A percentile compares a stretch with the other conserved stretches of the same genome.
These are phyloP conservation scores for Tapirus indicus DNA, from an alignment of 2,797 vertebrate genomes.

Conservation along the genomic window DNA sequence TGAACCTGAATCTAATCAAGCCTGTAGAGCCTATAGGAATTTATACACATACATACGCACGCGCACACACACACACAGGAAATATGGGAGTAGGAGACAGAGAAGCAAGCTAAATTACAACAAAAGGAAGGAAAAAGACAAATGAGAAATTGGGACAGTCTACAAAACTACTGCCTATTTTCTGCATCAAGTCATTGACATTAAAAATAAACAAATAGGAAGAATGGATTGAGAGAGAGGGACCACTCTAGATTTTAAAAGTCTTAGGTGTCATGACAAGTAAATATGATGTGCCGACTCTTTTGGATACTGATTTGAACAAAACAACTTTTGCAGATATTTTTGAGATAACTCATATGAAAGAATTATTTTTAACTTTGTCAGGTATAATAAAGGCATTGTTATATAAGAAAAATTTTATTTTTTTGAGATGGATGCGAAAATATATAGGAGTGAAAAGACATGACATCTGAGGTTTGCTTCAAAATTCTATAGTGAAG, in stretches of 20 bases:
- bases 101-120: neutral
- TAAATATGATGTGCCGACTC: neutral
- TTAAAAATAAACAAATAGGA: neutral
- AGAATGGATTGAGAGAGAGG: rapidly evolving
- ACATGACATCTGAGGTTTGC: neutral
- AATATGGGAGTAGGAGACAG: neutral
- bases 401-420: neutral
- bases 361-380: neutral
- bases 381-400: neutral
- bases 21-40: neutral
- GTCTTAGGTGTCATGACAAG: neutral
- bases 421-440: neutral
- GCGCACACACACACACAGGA: neutral
- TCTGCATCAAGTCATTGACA: neutral
- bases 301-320: neutral
- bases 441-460: neutral
- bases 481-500: neutral
- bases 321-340: neutral
- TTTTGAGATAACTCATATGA: neutral
- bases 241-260: neutral
- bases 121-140: neutral
- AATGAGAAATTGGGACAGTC: neutral
- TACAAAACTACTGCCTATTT: neutral
- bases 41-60: neutral
- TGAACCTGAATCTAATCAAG: neutral